Base-by-base conservation (phyloP, 2,113 vertebrate genomes). In the Forbesichthys agassizii region DNA sequence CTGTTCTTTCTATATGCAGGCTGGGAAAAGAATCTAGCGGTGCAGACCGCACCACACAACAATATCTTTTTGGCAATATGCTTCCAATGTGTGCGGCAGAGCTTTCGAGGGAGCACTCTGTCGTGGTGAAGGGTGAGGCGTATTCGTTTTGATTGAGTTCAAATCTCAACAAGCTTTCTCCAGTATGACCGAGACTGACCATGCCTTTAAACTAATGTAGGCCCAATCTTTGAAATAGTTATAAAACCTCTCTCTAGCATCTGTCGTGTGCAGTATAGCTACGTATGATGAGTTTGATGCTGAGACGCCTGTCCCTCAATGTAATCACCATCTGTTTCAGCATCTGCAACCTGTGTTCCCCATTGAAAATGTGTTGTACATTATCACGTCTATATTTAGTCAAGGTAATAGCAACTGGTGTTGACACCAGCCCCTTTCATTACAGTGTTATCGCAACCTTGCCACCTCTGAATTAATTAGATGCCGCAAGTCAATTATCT, bases 391-490 rank as follows among this genome's bases (percentile, higher is more conserved):
- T 89, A 86, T 84, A 83, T 88, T 90, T 90, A 90, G 85, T 60
- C 12, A 64, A 51, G 61, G 64, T 80, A 84, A 80, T 91, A 83
- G 85, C 78, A 86, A 74, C 76, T 75, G 75, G 73, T 80, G 71
- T 86, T 87, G 84, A 82, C 87, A 78, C 74, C 82, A 76, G 79
- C 77, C 69, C 61, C 77, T 88, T 84, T 85, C 89, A 89, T 89
- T 91, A 90, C 81, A 65, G 74, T 66, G 74, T 82, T 85, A 86
- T 86, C 84, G 51, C 86, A 87, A 87, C 83, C 84, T 82, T 54
- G 61, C 75, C 84, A 90, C 88, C 81, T 84, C 77, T 79, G 75
- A 88, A 84, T 88, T 91, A 89, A 92, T 92, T 90, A 90, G 82
- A 64, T 79, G 74, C 80, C 56, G 84, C 77, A 68, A 85, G 83